Conservation (phyloP, 2,888 invertebrate genomes). For the Bedellia somnulentella region DNA sequence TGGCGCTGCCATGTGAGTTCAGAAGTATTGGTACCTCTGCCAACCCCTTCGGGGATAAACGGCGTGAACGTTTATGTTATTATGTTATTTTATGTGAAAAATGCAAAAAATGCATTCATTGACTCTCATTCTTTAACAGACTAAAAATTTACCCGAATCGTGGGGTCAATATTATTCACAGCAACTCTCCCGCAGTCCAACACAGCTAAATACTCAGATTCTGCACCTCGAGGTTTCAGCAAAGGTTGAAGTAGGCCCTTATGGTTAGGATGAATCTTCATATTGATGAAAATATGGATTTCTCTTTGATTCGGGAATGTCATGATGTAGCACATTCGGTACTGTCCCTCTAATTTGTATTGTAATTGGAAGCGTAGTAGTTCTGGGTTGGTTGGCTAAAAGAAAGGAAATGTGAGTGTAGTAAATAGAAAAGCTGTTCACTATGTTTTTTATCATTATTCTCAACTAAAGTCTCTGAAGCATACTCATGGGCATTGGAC, state of each 20-base stretch:
- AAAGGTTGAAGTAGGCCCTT: conserved; percentile 31
- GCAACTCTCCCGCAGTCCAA: conserved; percentile 46
- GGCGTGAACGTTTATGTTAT: too few relatives aligned
- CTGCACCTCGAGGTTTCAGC: too few relatives aligned
- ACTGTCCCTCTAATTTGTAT: conserved; percentile 26
- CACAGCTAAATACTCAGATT: conserved; percentile 25
- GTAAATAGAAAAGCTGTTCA: too few relatives aligned
- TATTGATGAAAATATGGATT: conserved; percentile 25
- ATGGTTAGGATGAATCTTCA: conserved; percentile 23
- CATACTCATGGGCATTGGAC: too few relatives aligned
- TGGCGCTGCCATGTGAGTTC: too few relatives aligned
- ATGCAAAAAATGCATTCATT: too few relatives aligned
- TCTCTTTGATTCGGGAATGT: conserved; percentile 37
- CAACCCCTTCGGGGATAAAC: too few relatives aligned
- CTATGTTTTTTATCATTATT: too few relatives aligned
- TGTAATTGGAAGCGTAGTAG: conserved; percentile 27
- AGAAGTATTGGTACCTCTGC: too few relatives aligned
- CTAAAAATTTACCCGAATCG: conserved; percentile 34
- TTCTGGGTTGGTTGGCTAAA: conserved; percentile 27
- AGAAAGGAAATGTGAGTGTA: background rate
- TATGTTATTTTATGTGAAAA: too few relatives aligned
- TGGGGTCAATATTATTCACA: conserved; percentile 49
- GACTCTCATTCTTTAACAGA: background rate
- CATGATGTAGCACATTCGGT: conserved; percentile 33
- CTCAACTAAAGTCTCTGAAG: too few relatives aligned